Conservation (phyloP, 2,888 invertebrate genomes). For the Arge pagana region DNA sequence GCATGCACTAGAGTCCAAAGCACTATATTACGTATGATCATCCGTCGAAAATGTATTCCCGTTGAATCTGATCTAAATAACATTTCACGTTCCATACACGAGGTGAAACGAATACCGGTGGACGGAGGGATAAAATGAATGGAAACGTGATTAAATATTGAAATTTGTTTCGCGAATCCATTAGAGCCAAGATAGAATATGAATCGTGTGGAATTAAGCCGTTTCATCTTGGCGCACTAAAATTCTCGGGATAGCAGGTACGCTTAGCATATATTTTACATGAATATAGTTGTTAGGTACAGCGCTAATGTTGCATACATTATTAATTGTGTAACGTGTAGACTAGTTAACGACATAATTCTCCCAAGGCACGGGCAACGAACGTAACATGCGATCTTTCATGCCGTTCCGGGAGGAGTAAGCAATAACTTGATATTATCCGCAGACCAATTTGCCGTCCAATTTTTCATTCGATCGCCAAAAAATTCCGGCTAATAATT, state of each 20-base stretch:
- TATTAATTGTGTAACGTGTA: constrained; percentile 22
- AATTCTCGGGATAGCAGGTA: constrained; percentile 34
- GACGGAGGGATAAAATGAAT: neutral
- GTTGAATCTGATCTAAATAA: too few relatives aligned
- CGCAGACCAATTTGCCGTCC: too few relatives aligned
- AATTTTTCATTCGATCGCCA: too few relatives aligned
- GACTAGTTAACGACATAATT: constrained; percentile 25
- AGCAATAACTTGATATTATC: constrained; percentile 16
- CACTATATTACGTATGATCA: too few relatives aligned
- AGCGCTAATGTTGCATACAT: constrained; percentile 27
- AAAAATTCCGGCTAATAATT: too few relatives aligned
- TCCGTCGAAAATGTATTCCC: too few relatives aligned
- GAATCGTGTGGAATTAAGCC: constrained; percentile 39
- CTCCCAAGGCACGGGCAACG: constrained; percentile 12
- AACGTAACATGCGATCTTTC: constrained; percentile 13
- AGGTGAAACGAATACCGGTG: too few relatives aligned
- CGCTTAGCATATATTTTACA: constrained; percentile 30
- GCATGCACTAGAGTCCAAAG: too few relatives aligned
- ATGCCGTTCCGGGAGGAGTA: neutral
- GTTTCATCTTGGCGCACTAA: constrained; percentile 37
- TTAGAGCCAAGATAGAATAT: constrained; percentile 25
- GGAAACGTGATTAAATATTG: constrained; percentile 1
- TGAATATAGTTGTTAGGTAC: constrained; percentile 7
- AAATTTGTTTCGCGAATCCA: constrained; percentile 26
- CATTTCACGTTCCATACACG: too few relatives aligned